Evolutionary conservation across 2,888 invertebrate species (phyloP), one percentile per base, ranked within the genome.

Genomic region (Empis stercorea): DNA sequence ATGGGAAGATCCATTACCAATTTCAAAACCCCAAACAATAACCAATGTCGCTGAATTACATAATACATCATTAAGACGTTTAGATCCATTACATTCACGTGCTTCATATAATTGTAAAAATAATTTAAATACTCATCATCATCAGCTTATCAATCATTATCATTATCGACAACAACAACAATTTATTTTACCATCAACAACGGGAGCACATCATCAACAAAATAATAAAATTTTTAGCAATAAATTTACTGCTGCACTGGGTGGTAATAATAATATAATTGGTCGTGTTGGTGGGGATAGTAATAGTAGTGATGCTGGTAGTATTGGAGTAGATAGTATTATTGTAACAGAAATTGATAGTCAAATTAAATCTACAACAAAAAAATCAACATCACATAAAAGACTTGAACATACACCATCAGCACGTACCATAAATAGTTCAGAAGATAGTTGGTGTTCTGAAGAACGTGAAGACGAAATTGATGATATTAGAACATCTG

Each of bases 1-100:
- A 64, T 85, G 85, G 84, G 85, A 86, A 72, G 85, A 84, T 69
- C 73, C 78, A 43, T 50, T 61, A 43, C 59, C 61, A 39, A 51
- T 55, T 53, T 43, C 52, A 51, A 50, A 50, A 49, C 43, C 42
- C 46, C 54, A 16, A 61, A 59, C 39, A 63, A 62, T 64, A 48
- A 65, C 62, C 51, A 59, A 60, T 54, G 66, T n/a, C n/a, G n/a
- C 67, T 37, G 68, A 66, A 55, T 50, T 67, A 46, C 66, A 62
- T 47, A 61, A 57, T 53, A 50, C 55, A 45, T 48, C 59, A 58
- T 68, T 73, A 58, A 54, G 59, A 44, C 57, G 59, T 46, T 56
- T 59, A 45, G 61, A 61, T 48, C 58, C 57, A 20, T 48, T 59
- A 43, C 56, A 54, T 52, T 51, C 57, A 47, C 59, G 61, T 44